Conservation (phyloP, 2,113 vertebrate species). For the Hyperopisus bebe region DNA sequence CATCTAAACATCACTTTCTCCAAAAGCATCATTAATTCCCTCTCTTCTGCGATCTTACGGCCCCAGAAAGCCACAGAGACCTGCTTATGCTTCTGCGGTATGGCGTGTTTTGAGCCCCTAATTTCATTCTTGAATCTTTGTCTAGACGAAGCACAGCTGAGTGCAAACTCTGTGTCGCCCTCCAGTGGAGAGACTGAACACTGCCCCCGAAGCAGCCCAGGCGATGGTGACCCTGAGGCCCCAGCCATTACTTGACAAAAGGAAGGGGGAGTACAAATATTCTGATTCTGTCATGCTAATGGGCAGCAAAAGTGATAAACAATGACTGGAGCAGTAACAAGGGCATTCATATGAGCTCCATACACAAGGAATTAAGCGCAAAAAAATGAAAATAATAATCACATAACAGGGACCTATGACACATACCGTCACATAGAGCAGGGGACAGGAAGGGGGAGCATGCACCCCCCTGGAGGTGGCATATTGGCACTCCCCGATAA, state of each 20-base stretch:
- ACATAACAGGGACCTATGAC: not conserved
- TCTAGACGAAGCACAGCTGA: not conserved
- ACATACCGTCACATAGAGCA: not conserved
- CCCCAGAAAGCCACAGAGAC: not conserved
- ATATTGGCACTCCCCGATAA: not conserved
- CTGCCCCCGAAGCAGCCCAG: not conserved
- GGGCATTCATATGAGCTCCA: not conserved
- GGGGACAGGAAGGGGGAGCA: not conserved
- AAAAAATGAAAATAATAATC: not conserved
- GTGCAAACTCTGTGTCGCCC: not conserved
- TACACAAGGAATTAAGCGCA: not conserved
- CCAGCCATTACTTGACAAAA: not conserved
- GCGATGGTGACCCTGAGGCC: not conserved
- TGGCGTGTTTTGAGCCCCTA: not conserved
- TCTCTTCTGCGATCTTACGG: not conserved
- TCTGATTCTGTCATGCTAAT: constrained; percentile 16
- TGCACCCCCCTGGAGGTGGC: too few relatives aligned
- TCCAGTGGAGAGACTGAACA: not conserved
- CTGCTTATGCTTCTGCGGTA: not conserved
- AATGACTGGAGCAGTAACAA: not conserved
- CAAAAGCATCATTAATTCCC: not conserved
- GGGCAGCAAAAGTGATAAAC: constrained; percentile 15
- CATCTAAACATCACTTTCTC: not conserved
- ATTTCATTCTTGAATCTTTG: not conserved
- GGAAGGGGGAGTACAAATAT: not conserved